Evolutionary conservation across 2,888 invertebrate genomes (phyloP).

Genomic region (Meghimatium bilineatum): DNA sequence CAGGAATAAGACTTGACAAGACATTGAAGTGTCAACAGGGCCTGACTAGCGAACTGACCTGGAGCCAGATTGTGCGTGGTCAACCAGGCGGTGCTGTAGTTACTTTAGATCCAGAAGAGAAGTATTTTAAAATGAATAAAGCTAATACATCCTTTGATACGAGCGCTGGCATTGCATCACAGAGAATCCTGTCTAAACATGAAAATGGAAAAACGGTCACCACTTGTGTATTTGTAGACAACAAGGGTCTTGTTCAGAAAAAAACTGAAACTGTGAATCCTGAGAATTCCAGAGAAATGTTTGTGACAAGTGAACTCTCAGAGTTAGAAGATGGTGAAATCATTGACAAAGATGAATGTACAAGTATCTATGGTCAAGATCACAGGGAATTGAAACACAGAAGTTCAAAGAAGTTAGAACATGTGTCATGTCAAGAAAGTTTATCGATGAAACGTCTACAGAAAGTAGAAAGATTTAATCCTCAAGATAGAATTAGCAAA

Average conservation of each 20-base stretch:
- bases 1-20: not conserved
- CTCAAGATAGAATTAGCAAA: too few species aligned
- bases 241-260: not conserved
- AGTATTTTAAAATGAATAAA: not conserved
- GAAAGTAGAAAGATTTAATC: too few species aligned
- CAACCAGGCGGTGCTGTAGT: not conserved
- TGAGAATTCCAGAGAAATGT: not conserved
- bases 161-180: not conserved
- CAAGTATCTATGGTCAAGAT: too few species aligned
- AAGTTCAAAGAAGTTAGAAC: not conserved
- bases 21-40: not conserved
- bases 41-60: not conserved
- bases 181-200: not conserved
- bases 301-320: not conserved
- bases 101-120: not conserved
- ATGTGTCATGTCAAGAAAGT: not conserved
- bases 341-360: not conserved
- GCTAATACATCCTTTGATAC: not conserved
- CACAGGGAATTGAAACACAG: not conserved
- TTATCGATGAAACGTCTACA: not conserved
- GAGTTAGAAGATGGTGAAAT: slow-evolving; percentile 13
- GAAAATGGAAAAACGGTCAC: not conserved
- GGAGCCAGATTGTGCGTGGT: not conserved
- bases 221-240: not conserved
- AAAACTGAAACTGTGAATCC: not conserved